These are phyloP conservation scores for Tribolium freemani DNA, from an alignment of 2,888 invertebrate genomes.

Conservation along the genomic window DNA sequence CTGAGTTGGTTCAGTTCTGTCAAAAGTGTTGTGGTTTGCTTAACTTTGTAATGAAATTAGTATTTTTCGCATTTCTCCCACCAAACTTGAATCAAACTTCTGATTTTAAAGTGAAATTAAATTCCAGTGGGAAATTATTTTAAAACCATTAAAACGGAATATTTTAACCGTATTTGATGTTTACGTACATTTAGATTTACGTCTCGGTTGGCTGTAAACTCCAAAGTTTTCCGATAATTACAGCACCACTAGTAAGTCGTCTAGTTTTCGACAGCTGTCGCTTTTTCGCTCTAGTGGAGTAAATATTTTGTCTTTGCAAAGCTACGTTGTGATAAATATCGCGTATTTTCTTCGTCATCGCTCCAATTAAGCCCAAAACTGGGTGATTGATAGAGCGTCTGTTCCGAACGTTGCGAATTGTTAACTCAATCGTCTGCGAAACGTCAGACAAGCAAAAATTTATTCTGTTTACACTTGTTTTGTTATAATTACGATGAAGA, in stretches of 20 bases:
- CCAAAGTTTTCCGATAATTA: neutral
- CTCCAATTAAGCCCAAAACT: slow-evolving; percentile 3
- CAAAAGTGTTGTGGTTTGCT: slow-evolving; percentile 1
- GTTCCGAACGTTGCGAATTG: slow-evolving; percentile 4
- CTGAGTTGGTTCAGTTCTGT: neutral
- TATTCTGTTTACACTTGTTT: slow-evolving; percentile 12
- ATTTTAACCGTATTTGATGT: slow-evolving; percentile 9
- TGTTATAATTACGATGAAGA: neutral
- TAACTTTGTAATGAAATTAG: slow-evolving; percentile 25
- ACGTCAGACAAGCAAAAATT: slow-evolving; percentile 15
- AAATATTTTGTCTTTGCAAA: neutral
- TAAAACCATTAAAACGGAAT: slow-evolving; percentile 16
- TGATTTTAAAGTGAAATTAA: slow-evolving; percentile 29
- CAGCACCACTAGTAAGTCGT: neutral
- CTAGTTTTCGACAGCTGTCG: neutral
- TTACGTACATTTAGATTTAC: slow-evolving; percentile 4
- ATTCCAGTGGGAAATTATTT: slow-evolving; percentile 27
- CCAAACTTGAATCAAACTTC: slow-evolving; percentile 30
- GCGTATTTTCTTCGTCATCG: neutral
- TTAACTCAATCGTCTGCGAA: slow-evolving; percentile 23
- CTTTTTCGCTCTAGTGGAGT: no score
- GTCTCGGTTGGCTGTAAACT: neutral
- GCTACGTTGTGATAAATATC: slow-evolving; percentile 7
- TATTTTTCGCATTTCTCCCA: slow-evolving; percentile 11
- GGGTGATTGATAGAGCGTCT: slow-evolving; percentile 19